Evolutionary conservation across 2,888 invertebrate genomes (phyloP), one percentile per base, ranked within the genome.

Genomic region (Phortica magna): DNA sequence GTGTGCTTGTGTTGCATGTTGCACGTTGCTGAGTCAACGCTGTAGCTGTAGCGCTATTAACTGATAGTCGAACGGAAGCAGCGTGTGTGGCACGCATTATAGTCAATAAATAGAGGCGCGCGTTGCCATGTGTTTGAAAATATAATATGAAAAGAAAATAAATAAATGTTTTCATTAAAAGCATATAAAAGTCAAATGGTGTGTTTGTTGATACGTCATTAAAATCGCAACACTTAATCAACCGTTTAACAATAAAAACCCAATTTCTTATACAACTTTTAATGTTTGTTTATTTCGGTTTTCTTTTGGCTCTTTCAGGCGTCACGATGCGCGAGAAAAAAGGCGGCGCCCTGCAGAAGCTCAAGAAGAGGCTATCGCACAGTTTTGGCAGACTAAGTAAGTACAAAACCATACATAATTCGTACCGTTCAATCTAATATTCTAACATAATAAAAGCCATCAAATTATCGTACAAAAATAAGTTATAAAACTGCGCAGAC

Each of bases 381-480:
- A 98, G 98, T 93, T 98, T 98, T 93, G 98, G 98, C 92, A 95
- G 98, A 94, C 94, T 98, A 93, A 97, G 98, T 98, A 94, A 98
- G 98, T 97, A 79, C 10, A 14, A 39, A 7, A 59, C 5, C 17
- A 12, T 14, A 48, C 14, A 59, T 59, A 59, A 17, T 31, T 31
- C 31, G 31, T 4, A 31, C 31, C 2, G 3, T 4, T 31, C 31
- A 31, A 31, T 31, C 5, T 31, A 4, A 31, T 31, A 1, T 31
- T 31, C 5, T 31, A 4, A 4, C 31, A 31, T 31, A 31, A 4
- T 4, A 31, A 31, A 31, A 31, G 31, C 2, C 31, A 31, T 31
- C 0, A 31, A 31, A 31, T 31, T 31, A 31, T 31, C 31, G 5
- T 31, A 31, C 31, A 31, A 31, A 31, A 31, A 31, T 31, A 31